Conservation (phyloP, 2,113 vertebrate species). For the Megaceryle maxima region DNA sequence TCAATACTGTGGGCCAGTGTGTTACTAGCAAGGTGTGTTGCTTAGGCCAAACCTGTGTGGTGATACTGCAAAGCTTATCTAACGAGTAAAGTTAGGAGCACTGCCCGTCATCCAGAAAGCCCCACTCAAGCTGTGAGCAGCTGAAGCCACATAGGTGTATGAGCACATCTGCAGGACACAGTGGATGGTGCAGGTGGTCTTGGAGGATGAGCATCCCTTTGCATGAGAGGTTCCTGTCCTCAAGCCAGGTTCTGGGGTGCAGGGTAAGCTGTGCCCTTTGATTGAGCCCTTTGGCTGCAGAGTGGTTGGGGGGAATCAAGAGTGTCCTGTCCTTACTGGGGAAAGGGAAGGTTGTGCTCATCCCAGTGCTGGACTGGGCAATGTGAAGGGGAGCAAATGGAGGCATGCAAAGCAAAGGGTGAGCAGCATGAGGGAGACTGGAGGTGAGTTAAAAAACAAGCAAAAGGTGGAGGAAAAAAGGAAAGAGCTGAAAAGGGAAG, state of each 20-base stretch:
- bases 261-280: neutral
- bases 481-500: neutral
- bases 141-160: neutral
- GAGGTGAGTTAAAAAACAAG: neutral
- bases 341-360: neutral
- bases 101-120: neutral
- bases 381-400: rapidly evolving
- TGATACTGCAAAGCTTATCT: neutral
- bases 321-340: neutral
- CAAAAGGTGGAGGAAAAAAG: neutral
- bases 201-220: neutral
- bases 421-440: neutral
- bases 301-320: rapidly evolving
- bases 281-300: neutral
- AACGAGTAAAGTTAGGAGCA: neutral
- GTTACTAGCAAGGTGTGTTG: rapidly evolving
- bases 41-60: neutral
- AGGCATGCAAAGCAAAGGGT: neutral
- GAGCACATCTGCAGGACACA: neutral
- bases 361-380: neutral
- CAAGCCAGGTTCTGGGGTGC: neutral
- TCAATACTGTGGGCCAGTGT: rapidly evolving
- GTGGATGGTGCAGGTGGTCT: neutral
- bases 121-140: neutral
- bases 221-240: neutral